These are phyloP conservation scores for Xenops minutus DNA, from an alignment of 2,797 vertebrate species.

Conservation along the genomic window DNA sequence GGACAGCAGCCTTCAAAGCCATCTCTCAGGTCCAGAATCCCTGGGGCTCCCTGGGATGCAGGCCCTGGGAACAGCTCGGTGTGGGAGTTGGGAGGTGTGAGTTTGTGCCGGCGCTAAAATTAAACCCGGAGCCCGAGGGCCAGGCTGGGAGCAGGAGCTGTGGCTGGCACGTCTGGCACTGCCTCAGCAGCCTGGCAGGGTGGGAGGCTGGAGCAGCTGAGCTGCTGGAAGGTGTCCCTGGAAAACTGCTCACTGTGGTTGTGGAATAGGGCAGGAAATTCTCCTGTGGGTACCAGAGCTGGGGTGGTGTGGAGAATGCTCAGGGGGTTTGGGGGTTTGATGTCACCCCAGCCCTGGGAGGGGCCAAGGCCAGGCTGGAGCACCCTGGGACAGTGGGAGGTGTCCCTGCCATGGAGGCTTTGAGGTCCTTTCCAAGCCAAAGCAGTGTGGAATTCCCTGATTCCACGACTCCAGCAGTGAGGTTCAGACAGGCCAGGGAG, in stretches of 20 bases:
- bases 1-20: conserved; percentile 89
- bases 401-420: too few relatives aligned
- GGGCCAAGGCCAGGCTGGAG: neutral
- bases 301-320: neutral
- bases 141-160: too few relatives aligned
- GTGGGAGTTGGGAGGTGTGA: accelerated
- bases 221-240: neutral
- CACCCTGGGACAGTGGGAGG: too few relatives aligned
- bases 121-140: too few relatives aligned
- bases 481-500: too few relatives aligned
- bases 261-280: neutral
- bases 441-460: too few relatives aligned
- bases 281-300: neutral
- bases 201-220: neutral
- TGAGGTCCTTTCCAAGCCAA: too few relatives aligned
- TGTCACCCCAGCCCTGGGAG: neutral
- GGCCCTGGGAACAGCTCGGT: neutral
- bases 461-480: too few relatives aligned
- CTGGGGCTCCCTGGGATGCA: too few relatives aligned
- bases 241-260: neutral
- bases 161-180: neutral
- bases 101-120: neutral
- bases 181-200: neutral
- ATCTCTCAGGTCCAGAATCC: conserved; percentile 86
- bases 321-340: accelerated